Conservation (phyloP, 2,113 vertebrate genomes). For the Elanoides forficatus region DNA sequence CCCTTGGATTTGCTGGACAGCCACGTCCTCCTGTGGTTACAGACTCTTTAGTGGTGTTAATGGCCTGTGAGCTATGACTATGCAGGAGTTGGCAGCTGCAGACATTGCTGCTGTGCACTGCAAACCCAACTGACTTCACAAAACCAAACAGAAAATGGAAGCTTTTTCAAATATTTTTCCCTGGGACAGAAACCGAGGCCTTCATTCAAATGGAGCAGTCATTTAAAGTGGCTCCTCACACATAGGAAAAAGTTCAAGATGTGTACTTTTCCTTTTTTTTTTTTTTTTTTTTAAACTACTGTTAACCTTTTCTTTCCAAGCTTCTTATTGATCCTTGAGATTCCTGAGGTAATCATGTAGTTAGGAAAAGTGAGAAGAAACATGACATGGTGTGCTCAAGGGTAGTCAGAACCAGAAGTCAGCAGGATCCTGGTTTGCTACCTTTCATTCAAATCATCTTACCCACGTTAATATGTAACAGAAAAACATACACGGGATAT, state of each 20-base stretch:
- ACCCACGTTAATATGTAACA: accelerated
- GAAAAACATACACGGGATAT: neutral
- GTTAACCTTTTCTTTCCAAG: neutral
- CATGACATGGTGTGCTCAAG: neutral
- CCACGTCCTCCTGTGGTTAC: neutral
- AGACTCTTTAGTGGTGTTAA: neutral
- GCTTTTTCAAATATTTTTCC: neutral
- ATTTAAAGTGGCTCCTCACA: neutral
- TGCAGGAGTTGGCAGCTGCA: neutral
- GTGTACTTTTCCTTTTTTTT: neutral
- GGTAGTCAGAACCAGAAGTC: neutral
- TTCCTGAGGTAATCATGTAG: neutral
- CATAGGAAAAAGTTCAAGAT: neutral
- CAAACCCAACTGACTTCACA: neutral
- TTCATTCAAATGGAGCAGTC: neutral
- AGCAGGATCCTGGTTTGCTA: neutral
- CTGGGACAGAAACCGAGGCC: neutral
- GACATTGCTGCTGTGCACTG: neutral
- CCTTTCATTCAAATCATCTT: neutral
- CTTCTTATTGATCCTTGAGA: neutral
- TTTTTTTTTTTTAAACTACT: neutral
- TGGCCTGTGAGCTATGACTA: neutral
- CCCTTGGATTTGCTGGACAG: neutral
- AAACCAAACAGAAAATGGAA: neutral
- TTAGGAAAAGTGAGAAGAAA: neutral